These are phyloP conservation scores for Pherbina coryleti DNA, from an alignment of 2,888 invertebrate species.

Conservation along the genomic window DNA sequence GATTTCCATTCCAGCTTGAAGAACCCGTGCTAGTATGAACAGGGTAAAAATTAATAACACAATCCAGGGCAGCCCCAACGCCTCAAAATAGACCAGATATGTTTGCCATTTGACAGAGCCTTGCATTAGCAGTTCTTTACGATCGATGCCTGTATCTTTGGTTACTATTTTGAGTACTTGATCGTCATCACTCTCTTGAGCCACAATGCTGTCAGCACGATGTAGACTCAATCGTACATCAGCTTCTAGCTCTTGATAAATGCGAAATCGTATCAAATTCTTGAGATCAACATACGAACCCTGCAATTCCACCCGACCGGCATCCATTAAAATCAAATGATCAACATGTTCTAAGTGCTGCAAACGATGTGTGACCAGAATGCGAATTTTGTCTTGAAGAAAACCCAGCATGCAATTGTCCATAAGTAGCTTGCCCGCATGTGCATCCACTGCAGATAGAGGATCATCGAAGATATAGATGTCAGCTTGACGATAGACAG, in stretches of 20 bases:
- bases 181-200: constrained; percentile 48
- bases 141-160: constrained; percentile 54
- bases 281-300: constrained; percentile 69
- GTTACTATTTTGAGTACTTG: neutral
- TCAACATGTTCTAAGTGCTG: constrained; percentile 73
- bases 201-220: constrained; percentile 59
- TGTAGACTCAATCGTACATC: constrained; percentile 45
- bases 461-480: constrained; percentile 85
- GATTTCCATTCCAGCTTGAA: constrained; percentile 79
- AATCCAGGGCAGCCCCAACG: constrained; percentile 70
- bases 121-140: constrained; percentile 73
- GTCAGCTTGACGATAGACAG: constrained; percentile 80
- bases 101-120: constrained; percentile 76
- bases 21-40: constrained; percentile 74
- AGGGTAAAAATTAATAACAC: constrained; percentile 66
- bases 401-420: constrained; percentile 77
- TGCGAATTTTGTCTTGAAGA: constrained; percentile 75
- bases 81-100: constrained; percentile 72
- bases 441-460: constrained; percentile 81
- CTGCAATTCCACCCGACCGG: constrained; percentile 64
- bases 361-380: constrained; percentile 80
- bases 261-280: constrained; percentile 71
- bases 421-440: constrained; percentile 80
- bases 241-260: constrained; percentile 57
- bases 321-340: constrained; percentile 72